Percentiles rank a stretch among this genome's conserved stretches.
These are phyloP conservation scores for Philotrypesis tridentata DNA, from an alignment of 1,140 invertebrate species.

Conservation along the genomic window DNA sequence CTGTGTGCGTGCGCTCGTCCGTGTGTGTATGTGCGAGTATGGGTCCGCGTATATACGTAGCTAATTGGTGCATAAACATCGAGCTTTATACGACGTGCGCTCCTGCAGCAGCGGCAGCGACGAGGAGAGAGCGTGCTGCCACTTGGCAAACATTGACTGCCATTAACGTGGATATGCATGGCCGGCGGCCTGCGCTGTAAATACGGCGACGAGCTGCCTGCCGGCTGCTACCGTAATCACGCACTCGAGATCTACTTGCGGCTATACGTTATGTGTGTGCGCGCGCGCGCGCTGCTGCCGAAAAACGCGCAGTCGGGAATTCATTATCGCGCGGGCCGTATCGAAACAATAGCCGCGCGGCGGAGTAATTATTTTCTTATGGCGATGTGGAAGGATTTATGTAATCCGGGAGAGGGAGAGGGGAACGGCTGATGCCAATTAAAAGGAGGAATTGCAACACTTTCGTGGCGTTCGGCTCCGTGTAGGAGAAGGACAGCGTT, in stretches of 20 bases:
- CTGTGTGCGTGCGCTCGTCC: no score
- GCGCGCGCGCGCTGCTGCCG: not conserved
- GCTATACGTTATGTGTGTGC: not conserved
- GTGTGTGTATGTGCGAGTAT: slow-evolving; percentile 54
- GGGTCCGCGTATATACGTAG: slow-evolving; percentile 59
- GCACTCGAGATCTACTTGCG: slow-evolving; percentile 18
- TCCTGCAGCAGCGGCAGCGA: not conserved
- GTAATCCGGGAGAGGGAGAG: no score
- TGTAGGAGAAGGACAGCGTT: no score
- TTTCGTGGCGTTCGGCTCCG: no score
- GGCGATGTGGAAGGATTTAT: no score
- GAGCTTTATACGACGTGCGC: slow-evolving; percentile 61
- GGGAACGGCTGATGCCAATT: no score
- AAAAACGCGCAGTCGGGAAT: slow-evolving; percentile 16
- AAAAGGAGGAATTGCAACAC: no score
- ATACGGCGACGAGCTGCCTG: slow-evolving; percentile 8
- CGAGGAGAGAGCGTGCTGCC: slow-evolving; percentile 8
- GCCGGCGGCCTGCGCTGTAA: slow-evolving; percentile 13
- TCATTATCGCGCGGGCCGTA: slow-evolving; percentile 13
- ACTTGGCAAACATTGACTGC: slow-evolving; percentile 68
- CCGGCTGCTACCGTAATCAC: slow-evolving; percentile 40
- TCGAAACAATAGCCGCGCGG: slow-evolving; percentile 35
- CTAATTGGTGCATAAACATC: slow-evolving; percentile 73
- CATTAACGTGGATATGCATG: slow-evolving; percentile 64
- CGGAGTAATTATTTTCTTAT: slow-evolving; percentile 47